Percentiles rank a stretch among this genome's conserved stretches.
Evolutionary conservation across 1,140 invertebrate species (phyloP).

Genomic region (Philotrypesis tridentata): DNA sequence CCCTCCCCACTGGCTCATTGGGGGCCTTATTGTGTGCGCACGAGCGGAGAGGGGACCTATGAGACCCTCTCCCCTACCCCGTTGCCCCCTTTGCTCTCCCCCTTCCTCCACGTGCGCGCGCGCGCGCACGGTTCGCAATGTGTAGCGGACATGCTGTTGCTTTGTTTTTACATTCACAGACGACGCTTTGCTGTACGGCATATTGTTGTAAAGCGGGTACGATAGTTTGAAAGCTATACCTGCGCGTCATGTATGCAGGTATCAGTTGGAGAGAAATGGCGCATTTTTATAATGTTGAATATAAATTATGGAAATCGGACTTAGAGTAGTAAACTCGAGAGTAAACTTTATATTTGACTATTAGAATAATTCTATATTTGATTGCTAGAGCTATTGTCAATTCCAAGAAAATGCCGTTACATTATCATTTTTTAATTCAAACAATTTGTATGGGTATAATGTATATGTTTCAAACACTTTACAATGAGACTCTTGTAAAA

Average conservation of each 20-base stretch:
- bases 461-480: no score
- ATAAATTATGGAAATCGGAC: neutral
- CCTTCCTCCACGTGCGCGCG: neutral
- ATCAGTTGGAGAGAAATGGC: neutral
- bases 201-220: neutral
- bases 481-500: no score
- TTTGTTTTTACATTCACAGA: slow-evolving; percentile 14
- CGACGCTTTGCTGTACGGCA: neutral
- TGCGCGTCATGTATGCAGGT: neutral
- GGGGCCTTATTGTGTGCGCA: slow-evolving; percentile 32
- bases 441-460: no score
- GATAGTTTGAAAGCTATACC: neutral
- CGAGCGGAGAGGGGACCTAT: neutral
- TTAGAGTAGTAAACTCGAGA: neutral
- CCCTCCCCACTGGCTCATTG: neutral
- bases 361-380: neutral
- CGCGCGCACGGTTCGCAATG: neutral
- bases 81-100: neutral
- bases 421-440: no score
- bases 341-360: neutral
- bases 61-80: neutral
- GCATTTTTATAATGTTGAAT: neutral
- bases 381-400: neutral
- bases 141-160: neutral
- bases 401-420: neutral